These are phyloP conservation scores for Laothoe populi DNA, from an alignment of 2,888 invertebrate genomes.

Conservation along the genomic window DNA sequence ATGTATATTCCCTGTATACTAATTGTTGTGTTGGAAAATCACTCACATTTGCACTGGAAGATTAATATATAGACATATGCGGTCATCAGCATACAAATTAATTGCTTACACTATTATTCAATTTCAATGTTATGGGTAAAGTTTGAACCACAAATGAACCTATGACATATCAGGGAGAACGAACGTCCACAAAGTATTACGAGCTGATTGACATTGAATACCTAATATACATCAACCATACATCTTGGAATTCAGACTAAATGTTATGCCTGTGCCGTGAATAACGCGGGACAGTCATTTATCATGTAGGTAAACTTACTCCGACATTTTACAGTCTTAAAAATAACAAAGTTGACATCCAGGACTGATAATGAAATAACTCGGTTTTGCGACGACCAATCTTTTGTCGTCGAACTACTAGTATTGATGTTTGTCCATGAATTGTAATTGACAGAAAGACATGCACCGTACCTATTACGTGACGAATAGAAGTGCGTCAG, in stretches of 20 bases:
- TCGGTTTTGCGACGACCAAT: conserved; percentile 13
- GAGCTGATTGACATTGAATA: conserved; percentile 12
- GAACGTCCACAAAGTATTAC: conserved; percentile 12
- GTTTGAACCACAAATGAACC: conserved; percentile 10
- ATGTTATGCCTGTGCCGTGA: conserved; percentile 11
- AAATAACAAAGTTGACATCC: conserved; percentile 15
- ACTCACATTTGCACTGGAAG: not conserved
- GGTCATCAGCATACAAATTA: conserved; percentile 13
- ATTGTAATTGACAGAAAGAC: conserved; percentile 1
- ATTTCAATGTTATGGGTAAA: conserved; percentile 3
- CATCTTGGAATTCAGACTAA: conserved; percentile 17
- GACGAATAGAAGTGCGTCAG: conserved; percentile 3
- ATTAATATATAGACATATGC: not conserved
- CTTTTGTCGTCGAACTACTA: conserved; percentile 7
- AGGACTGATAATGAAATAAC: conserved; percentile 21
- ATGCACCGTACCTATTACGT: conserved; percentile 3
- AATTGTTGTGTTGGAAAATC: not conserved
- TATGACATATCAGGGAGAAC: conserved; percentile 14
- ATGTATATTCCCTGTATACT: not conserved
- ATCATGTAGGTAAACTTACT: conserved; percentile 21
- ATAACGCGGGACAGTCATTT: conserved; percentile 8
- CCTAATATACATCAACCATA: conserved; percentile 7
- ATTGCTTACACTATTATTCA: not conserved
- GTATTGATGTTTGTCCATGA: conserved; percentile 18
- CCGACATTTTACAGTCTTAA: conserved; percentile 23